phyloP scores from a whole-genome alignment of 2,888 invertebrate genomes.

The Drosophila anceps region DNA sequence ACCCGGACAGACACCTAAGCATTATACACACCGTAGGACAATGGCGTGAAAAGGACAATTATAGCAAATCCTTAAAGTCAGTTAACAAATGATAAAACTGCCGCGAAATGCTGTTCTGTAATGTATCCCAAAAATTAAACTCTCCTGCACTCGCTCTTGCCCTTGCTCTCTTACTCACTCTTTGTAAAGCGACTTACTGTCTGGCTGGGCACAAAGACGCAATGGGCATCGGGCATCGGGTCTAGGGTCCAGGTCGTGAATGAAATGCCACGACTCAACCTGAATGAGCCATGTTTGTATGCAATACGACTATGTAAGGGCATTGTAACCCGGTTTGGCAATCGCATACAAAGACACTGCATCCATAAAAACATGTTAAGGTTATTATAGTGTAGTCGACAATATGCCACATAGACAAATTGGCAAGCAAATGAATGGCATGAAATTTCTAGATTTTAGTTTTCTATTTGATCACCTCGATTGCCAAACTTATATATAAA shows the following conservation, averaged over 20 bases:
- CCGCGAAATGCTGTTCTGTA: slow-evolving; percentile 76
- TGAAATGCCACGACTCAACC: slow-evolving; percentile 39
- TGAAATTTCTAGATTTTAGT: slow-evolving; percentile 47
- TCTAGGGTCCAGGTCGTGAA: slow-evolving; percentile 36
- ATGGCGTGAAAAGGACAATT: slow-evolving; percentile 77
- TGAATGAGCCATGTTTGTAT: slow-evolving; percentile 60
- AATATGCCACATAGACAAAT: slow-evolving; percentile 56
- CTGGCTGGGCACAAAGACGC: slow-evolving; percentile 65
- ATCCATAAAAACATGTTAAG: slow-evolving; percentile 76
- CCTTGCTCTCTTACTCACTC: background rate
- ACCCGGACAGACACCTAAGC: slow-evolving; percentile 55
- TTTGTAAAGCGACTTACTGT: slow-evolving; percentile 63
- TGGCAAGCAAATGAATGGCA: slow-evolving; percentile 40
- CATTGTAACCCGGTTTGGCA: slow-evolving; percentile 62
- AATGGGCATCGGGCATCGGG: slow-evolving; percentile 56
- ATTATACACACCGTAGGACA: slow-evolving; percentile 53
- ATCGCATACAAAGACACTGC: slow-evolving; percentile 61
- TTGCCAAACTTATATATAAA: background rate
- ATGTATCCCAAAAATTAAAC: slow-evolving; percentile 68
- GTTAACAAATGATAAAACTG: slow-evolving; percentile 73
- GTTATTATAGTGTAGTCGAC: slow-evolving; percentile 39
- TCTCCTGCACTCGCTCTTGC: slow-evolving; percentile 1
- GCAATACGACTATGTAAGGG: slow-evolving; percentile 10
- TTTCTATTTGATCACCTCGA: background rate
- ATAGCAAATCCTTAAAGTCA: slow-evolving; percentile 75